phyloP scores from a whole-genome alignment of 2,888 invertebrate species.

The Eupithecia dodoneata region DNA sequence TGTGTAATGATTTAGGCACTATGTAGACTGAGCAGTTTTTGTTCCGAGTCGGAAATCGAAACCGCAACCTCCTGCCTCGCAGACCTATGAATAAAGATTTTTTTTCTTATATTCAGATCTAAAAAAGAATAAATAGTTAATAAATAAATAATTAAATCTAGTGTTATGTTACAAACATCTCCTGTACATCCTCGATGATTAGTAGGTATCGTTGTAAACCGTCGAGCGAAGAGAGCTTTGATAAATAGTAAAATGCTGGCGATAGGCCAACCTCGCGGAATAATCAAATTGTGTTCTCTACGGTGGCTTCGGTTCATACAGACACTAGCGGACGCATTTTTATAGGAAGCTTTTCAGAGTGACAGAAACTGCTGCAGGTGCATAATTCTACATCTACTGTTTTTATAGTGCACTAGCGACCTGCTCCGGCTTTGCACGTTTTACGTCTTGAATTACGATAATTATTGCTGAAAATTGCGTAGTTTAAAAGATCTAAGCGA shows the following conservation, averaged over 20 bases:
- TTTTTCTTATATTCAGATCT: no score
- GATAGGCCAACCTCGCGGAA: constrained; percentile 83
- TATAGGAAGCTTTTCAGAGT: constrained; percentile 6
- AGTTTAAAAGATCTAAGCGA: no score
- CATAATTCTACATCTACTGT: background rate
- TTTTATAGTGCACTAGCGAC: background rate
- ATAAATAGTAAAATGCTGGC: constrained; percentile 81
- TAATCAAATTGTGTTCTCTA: constrained; percentile 81
- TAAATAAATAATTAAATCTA: background rate
- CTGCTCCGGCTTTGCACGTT: no score
- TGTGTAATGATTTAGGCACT: no score
- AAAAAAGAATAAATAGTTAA: no score
- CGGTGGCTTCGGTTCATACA: constrained; percentile 63
- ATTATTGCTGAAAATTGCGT: no score
- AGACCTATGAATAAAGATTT: no score
- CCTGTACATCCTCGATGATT: constrained; percentile 71
- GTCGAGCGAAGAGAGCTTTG: constrained; percentile 74
- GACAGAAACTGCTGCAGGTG: background rate
- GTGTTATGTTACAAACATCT: constrained; percentile 53
- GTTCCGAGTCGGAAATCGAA: no score
- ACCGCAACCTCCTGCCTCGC: no score
- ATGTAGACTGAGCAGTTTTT: no score
- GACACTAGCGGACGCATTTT: constrained; percentile 45
- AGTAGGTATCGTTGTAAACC: constrained; percentile 77
- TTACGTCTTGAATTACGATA: no score